phyloP scores from a whole-genome alignment of 2,113 vertebrate species.

The Plecturocebus donacophilus region DNA sequence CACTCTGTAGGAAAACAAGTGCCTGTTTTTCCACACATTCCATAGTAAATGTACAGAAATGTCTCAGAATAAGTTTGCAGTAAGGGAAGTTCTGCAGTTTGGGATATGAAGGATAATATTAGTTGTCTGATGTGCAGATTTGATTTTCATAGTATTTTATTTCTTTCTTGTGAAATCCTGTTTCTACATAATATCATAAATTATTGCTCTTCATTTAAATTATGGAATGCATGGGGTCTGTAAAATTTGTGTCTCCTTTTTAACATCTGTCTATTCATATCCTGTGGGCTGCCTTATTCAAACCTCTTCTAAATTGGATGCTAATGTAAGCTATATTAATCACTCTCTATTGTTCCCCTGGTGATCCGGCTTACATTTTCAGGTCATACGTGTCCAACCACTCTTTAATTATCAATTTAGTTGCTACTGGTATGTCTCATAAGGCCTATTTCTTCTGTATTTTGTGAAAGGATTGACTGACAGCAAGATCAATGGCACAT shows the following conservation, averaged over 20 bases:
- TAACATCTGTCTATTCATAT: slow-evolving; percentile 50
- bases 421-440: not conserved
- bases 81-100: not conserved
- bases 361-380: slow-evolving; percentile 41
- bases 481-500: slow-evolving; percentile 11
- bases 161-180: slow-evolving; percentile 45
- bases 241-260: slow-evolving; percentile 59
- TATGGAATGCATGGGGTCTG: slow-evolving; percentile 32
- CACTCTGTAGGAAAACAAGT: not conserved
- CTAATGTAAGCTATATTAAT: slow-evolving; percentile 67
- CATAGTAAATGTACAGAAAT: not conserved
- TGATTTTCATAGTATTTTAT: not conserved
- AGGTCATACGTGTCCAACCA: slow-evolving; percentile 29
- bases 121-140: not conserved
- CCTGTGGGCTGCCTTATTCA: slow-evolving; percentile 56
- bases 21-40: not conserved
- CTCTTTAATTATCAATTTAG: slow-evolving; percentile 64
- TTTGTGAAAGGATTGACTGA: slow-evolving; percentile 32
- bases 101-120: slow-evolving; percentile 15
- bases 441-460: slow-evolving; percentile 6
- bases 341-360: not conserved
- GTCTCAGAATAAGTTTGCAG: not conserved
- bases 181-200: slow-evolving; percentile 43
- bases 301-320: slow-evolving; percentile 48
- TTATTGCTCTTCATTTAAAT: slow-evolving; percentile 56